Percentiles rank a stretch among this genome's conserved stretches.
These are phyloP conservation scores for Scatophagus argus DNA, from an alignment of 2,113 vertebrate genomes.

Conservation along the genomic window DNA sequence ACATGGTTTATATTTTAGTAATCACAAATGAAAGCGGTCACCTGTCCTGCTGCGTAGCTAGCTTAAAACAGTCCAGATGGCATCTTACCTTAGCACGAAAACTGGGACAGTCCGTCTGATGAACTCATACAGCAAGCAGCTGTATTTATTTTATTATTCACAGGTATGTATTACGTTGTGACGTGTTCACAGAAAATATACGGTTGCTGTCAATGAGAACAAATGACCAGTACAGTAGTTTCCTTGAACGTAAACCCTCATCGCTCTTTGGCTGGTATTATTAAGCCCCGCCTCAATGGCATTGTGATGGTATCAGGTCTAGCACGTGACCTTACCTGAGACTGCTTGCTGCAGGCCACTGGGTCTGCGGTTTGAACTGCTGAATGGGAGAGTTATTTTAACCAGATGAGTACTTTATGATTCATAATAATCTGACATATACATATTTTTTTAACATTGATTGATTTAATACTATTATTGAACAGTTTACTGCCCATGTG, in stretches of 20 bases:
- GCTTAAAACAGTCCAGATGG: constrained; percentile 29
- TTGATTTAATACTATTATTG: too few relatives aligned
- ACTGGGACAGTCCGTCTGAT: constrained; percentile 2
- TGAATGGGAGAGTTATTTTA: accelerated
- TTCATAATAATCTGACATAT: not conserved
- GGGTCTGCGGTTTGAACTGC: too few relatives aligned
- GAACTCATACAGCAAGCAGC: not conserved
- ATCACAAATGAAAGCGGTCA: not conserved
- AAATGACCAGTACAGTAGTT: not conserved
- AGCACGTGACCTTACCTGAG: constrained; percentile 40
- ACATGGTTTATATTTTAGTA: not conserved
- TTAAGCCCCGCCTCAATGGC: constrained; percentile 51
- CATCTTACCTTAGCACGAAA: constrained; percentile 61
- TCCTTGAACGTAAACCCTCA: not conserved
- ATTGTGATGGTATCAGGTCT: constrained; percentile 8
- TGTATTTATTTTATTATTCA: not conserved
- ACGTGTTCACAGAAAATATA: not conserved
- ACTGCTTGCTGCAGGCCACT: not conserved
- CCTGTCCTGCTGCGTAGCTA: constrained; percentile 40
- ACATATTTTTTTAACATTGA: too few relatives aligned
- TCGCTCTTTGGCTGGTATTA: not conserved
- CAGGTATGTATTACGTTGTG: not conserved
- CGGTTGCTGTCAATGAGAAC: not conserved
- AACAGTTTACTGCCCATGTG: too few relatives aligned
- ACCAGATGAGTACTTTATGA: not conserved